Evolutionary conservation across 2,888 invertebrate genomes (phyloP), one percentile per base, ranked within the genome.

Genomic region (Amblyteles armatorius): DNA sequence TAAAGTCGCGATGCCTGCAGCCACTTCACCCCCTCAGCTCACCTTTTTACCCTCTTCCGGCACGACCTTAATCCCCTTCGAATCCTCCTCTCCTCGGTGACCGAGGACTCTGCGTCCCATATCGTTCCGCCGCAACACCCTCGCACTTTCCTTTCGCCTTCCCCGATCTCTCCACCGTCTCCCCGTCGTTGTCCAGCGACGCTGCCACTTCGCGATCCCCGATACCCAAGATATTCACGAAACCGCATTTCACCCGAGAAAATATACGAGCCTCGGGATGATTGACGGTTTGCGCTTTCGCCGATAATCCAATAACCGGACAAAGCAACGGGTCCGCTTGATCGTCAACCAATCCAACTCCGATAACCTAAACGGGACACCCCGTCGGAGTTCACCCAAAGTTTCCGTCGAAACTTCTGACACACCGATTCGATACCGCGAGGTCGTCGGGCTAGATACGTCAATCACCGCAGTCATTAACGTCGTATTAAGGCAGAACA

Each of bases 11-110:
- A 63, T 65, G 78, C 72, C 77, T 74, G 50, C 55, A 74, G 69
- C 22, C 55, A 84, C 84, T 84, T 76, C 69, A 82, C 74, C 69
- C 78, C 57, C 60, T 55, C 69, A 63, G 71, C 74, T 36, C 57
- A 4, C 71, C 81, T 82, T 78, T 78, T 84, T 84, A 81, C 77
- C 65, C 78, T 74, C 69, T 71, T 71, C 82, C 79, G 40, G 50
- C 85, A 76, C 79, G 85, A 85, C 82, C 85, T 85, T 85, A 85
- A 85, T 85, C 82, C 82, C 82, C 79, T 82, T 82, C 76, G 74
- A 78, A 78, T 74, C 67, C 48, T 68, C 80, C 55, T 63, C 26
- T 40, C 55, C 33, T 50, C 71, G 16, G 33, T 19, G 36, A 22
- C 60, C 44, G 48, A 22, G 50, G 36, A 44, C 44, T 44, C 19